Evolutionary conservation across 2,797 vertebrate genomes (phyloP), one percentile per base, ranked within the genome.

Genomic region (Lophius americanus): DNA sequence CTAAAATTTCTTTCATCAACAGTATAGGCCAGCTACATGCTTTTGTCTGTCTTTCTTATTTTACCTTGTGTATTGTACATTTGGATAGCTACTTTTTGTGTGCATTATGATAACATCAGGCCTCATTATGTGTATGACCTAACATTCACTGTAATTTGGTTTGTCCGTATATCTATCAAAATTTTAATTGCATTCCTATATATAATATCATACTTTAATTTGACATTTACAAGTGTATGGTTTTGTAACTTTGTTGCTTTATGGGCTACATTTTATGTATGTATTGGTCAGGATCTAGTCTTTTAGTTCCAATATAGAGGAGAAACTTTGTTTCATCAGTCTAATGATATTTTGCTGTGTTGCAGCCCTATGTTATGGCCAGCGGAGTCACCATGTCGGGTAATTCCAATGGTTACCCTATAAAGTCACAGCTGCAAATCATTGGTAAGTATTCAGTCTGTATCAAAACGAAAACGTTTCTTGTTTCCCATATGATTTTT

Each of bases 351-450:
- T 51, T 71, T 70, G 37, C 85, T 73, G 85, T 87, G 84, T 76
- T 85, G 79, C 91, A 93, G 85, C 90, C 93, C 93, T 87, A 64
- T 95, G 94, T 90, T 92, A 98, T 98, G 96, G 95, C 94, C 93
- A 94, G 92, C 78, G 93, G 92, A 90, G 90, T 92, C 84, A 85
- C 92, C 90, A 95, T 91, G 78, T 78, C 93, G 70, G 89, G 89
- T 79, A 93, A 93, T 82, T 80, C 95, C 85, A 94, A 95, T 91
- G 97, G 96, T 68, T 86, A 93, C 81, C 95, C 92, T 82, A 95
- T 97, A 95, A 99, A 98, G 91, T 96, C 97, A 70, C 98, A 99
- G 85, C 96, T 99, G 75, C 97, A 98, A 71, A 95, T 99, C 74
- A 95, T 90, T 73, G 96, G 98, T 99, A 88, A 89, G 95, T 75